Conservation (phyloP, 2,888 invertebrate species). For the Amitus sp. region DNA sequence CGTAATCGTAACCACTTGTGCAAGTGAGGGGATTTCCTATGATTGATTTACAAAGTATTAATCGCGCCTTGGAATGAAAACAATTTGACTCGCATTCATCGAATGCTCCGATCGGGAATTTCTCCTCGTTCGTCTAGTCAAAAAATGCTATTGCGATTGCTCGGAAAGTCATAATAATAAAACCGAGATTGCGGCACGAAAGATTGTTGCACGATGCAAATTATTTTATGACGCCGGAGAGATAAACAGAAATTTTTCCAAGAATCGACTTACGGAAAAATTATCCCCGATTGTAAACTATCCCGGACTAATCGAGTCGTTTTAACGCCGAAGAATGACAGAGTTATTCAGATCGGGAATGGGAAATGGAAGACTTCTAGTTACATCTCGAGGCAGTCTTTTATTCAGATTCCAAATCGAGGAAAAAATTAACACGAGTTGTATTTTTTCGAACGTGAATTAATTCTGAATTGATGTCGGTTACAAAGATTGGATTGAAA, state of each 20-base stretch:
- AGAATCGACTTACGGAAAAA: not conserved
- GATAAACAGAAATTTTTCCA: not conserved
- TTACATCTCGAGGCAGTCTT: too few species aligned
- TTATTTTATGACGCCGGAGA: not conserved
- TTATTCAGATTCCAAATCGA: too few species aligned
- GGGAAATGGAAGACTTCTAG: constrained; percentile 24
- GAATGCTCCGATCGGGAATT: not conserved
- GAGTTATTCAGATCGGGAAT: constrained; percentile 23
- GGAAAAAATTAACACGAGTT: too few species aligned
- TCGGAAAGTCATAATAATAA: constrained; percentile 1
- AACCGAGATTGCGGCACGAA: constrained; percentile 1
- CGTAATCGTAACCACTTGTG: constrained; percentile 42
- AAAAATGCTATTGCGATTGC: not conserved
- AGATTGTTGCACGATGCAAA: constrained; percentile 4
- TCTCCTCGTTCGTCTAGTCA: not conserved
- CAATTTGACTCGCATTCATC: not conserved
- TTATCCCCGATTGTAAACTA: constrained; percentile 10
- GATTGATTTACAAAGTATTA: constrained; percentile 53
- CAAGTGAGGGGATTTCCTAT: constrained; percentile 28
- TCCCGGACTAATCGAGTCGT: constrained; percentile 12
- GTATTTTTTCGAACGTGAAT: too few species aligned
- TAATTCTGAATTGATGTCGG: too few species aligned
- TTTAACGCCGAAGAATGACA: constrained; percentile 9
- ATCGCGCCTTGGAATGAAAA: constrained; percentile 34
- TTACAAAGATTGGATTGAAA: too few species aligned